Conservation (phyloP, 1,140 invertebrate species). For the Lasioglossum baleicum region DNA sequence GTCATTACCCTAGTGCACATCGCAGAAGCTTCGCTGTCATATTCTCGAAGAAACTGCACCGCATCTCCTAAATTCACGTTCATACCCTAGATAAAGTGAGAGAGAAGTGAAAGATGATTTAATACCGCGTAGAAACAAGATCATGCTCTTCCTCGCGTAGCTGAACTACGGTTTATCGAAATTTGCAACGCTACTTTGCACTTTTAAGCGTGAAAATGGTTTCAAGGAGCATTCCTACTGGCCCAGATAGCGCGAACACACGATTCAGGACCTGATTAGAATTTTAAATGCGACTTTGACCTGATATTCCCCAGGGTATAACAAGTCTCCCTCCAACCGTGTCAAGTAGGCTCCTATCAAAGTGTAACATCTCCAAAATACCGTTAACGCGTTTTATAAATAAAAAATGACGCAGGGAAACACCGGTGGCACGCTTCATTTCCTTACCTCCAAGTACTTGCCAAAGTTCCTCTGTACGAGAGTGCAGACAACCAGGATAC, state of each 20-base stretch:
- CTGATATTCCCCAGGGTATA: constrained; percentile 25
- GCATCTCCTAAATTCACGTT: constrained; percentile 86
- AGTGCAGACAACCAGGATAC: constrained; percentile 25
- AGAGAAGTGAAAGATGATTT: too few species aligned
- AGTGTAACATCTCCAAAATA: constrained; percentile 61
- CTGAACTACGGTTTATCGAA: too few species aligned
- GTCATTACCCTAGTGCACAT: constrained; percentile 86
- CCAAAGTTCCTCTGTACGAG: constrained; percentile 25
- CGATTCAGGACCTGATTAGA: constrained; percentile 41
- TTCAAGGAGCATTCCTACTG: constrained; percentile 26
- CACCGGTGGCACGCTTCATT: background rate
- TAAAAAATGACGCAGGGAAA: background rate
- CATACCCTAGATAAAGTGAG: too few species aligned
- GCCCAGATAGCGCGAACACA: constrained; percentile 27
- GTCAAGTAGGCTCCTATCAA: constrained; percentile 51
- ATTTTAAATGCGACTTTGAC: constrained; percentile 48
- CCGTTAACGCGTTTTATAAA: constrained; percentile 60
- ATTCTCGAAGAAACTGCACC: constrained; percentile 86
- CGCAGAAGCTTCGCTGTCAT: constrained; percentile 85
- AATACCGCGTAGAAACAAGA: too few species aligned
- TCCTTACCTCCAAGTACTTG: constrained; percentile 71
- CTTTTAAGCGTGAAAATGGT: too few species aligned
- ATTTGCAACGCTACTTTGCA: too few species aligned
- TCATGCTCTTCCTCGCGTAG: too few species aligned
- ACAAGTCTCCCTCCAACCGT: constrained; percentile 51